A percentile compares a stretch with the other conserved stretches of the same genome.
Evolutionary conservation across 2,888 invertebrate genomes (phyloP).

Genomic region (Drosophila lutescens): DNA sequence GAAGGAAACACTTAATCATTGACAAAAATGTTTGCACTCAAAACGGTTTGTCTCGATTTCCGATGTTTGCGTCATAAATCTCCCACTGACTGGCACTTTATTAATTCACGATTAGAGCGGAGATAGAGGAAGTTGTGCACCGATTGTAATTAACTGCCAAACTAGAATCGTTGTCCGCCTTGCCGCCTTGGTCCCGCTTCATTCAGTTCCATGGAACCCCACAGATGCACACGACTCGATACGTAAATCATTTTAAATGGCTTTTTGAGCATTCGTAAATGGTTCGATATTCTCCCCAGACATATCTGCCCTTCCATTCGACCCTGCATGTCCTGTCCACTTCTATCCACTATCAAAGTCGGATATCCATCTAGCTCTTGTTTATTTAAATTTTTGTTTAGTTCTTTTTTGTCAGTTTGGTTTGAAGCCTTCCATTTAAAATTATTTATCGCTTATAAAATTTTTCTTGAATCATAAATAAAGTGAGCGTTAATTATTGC

Average conservation of each 20-base stretch:
- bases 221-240: constrained; percentile 14
- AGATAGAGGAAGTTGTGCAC: constrained; percentile 42
- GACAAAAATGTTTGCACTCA: constrained; percentile 29
- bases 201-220: not conserved
- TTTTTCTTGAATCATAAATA: not conserved
- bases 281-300: constrained; percentile 25
- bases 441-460: not conserved
- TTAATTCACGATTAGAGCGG: constrained; percentile 72
- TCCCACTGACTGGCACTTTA: constrained; percentile 59
- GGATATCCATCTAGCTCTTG: constrained; percentile 8
- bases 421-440: no score
- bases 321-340: not conserved
- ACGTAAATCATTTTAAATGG: constrained; percentile 77
- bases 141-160: constrained; percentile 74
- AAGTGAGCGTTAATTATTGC: constrained; percentile 30
- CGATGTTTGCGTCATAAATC: constrained; percentile 61
- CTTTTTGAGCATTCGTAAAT: constrained; percentile 71
- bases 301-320: constrained; percentile 8
- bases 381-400: constrained; percentile 34
- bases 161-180: constrained; percentile 56
- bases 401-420: no score
- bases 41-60: constrained; percentile 24
- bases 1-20: constrained; percentile 48
- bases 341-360: constrained; percentile 2
- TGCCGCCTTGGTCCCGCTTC: constrained; percentile 19